Base-by-base conservation (phyloP, 2,113 vertebrate genomes). In the Baryphthengus martii region DNA sequence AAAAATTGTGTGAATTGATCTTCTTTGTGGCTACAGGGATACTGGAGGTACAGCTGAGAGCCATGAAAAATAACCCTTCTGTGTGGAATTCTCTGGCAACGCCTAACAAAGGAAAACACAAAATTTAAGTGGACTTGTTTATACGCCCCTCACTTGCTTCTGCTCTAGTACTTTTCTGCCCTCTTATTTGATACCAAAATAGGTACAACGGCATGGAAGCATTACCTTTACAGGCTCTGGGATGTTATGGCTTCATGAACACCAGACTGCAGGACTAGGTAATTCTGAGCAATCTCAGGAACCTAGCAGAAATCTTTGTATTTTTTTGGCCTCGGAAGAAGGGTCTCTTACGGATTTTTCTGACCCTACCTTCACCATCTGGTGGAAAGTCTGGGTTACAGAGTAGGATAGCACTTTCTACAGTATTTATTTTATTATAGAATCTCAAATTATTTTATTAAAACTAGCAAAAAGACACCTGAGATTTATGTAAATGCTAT, bases 171-270 rank as follows among this genome's bases (percentile, higher is more conserved):
- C 10, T 85, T 88, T 75, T 72, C 7, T 61, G 8, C 0, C 16
- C 7, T 63, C 19, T 45, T 39, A 63, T 44, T 73, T 82, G 31
- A 18, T 8, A 89, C 6, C 5, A 81, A 76, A 75, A 68, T 9
- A 42, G 3, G 4, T 63, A 13, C 10, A 33, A 29, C 5, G 5
- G 2, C 24, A 17, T 9, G 3, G 16, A 68, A 16, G 5, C 14
- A 52, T 74, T 85, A 61, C 7, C 11, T 12, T 19, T 59, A 8
- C 10, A 23, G 11, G 10, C 4, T 58, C 55, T 50, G 21, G 23
- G 26, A 14, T 17, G 2, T 65, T 73, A 31, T 35, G 17, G 17
- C 20, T 74, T 85, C 9, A 26, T 11, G 17, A 16, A 52, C 13
- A 63, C 8, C 8, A 74, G 55, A 10, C 13, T 80, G 12, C 17